Percentiles rank a stretch among this genome's conserved stretches.
Conservation (phyloP, 1,140 invertebrate species). For the Epicauta chinensis region DNA sequence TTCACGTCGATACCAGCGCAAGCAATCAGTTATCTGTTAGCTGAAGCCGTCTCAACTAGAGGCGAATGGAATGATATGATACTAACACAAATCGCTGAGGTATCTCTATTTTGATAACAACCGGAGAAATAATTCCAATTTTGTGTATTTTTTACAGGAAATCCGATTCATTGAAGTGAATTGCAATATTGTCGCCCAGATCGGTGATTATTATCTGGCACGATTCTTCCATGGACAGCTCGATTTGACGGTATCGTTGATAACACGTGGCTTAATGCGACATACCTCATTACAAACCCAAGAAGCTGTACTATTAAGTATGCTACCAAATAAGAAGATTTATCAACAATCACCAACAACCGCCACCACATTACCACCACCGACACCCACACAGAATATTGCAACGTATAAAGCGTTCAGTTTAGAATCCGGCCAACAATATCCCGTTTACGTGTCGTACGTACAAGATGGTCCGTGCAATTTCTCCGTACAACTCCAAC, state of each 20-base stretch:
- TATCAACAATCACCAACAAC: not conserved
- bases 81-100: too few species aligned
- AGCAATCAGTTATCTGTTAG: slow-evolving; percentile 53
- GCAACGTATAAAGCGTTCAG: slow-evolving; percentile 29
- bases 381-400: slow-evolving; percentile 15
- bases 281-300: slow-evolving; percentile 28
- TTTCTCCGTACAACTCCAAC: slow-evolving; percentile 64
- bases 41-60: slow-evolving; percentile 37
- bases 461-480: slow-evolving; percentile 67
- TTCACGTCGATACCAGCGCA: slow-evolving; percentile 48
- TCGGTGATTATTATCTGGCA: slow-evolving; percentile 26
- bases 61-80: slow-evolving; percentile 30
- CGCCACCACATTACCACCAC: not conserved
- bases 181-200: slow-evolving; percentile 25
- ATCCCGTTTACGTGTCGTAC: slow-evolving; percentile 64
- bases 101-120: too few species aligned
- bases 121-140: too few species aligned
- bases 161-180: slow-evolving; percentile 29
- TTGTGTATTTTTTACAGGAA: slow-evolving; percentile 13
- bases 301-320: slow-evolving; percentile 30
- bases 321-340: slow-evolving; percentile 10
- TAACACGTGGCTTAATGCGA: slow-evolving; percentile 25
- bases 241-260: slow-evolving; percentile 19
- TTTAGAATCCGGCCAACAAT: slow-evolving; percentile 44
- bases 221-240: slow-evolving; percentile 21